Conservation (phyloP, 2,888 invertebrate genomes). For the Marasmarcha lunaedactyla region DNA sequence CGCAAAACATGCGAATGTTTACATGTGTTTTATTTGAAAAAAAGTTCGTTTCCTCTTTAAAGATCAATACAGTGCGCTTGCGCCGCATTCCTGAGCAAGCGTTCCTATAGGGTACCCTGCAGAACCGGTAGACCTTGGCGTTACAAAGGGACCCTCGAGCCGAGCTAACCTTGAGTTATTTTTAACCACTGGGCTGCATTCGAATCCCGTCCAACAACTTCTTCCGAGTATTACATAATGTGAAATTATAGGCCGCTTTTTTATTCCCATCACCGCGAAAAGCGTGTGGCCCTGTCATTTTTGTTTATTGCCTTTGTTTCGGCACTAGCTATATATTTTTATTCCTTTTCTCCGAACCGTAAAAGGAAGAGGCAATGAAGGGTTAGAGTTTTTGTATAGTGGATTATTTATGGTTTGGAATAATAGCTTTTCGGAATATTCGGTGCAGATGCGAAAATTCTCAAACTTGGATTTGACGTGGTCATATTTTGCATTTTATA, state of each 20-base stretch:
- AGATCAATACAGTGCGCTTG: neutral
- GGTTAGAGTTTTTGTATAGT: constrained; percentile 59
- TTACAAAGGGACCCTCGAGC: constrained; percentile 59
- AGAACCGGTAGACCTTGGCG: constrained; percentile 64
- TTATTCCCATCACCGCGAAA: constrained; percentile 36
- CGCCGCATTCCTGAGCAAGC: neutral
- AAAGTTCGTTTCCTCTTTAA: neutral
- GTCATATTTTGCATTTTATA: too few relatives aligned
- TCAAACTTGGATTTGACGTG: constrained; percentile 18
- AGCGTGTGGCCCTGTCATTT: constrained; percentile 66
- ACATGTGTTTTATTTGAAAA: neutral
- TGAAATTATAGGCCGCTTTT: constrained; percentile 60
- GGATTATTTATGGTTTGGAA: constrained; percentile 62
- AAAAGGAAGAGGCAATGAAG: constrained; percentile 68
- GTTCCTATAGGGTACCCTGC: constrained; percentile 42
- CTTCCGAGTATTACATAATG: constrained; percentile 68
- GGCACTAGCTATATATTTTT: constrained; percentile 46
- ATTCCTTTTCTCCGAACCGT: constrained; percentile 63
- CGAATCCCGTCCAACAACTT: constrained; percentile 53
- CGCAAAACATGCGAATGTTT: too few relatives aligned
- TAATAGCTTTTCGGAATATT: constrained; percentile 45
- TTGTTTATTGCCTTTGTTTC: constrained; percentile 62
- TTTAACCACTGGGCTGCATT: constrained; percentile 54
- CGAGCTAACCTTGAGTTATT: constrained; percentile 65
- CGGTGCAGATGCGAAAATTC: constrained; percentile 43